A percentile compares a stretch with the other conserved stretches of the same genome.
Evolutionary conservation across 2,113 vertebrate species (phyloP).

Genomic region (Corythornis vintsioides): DNA sequence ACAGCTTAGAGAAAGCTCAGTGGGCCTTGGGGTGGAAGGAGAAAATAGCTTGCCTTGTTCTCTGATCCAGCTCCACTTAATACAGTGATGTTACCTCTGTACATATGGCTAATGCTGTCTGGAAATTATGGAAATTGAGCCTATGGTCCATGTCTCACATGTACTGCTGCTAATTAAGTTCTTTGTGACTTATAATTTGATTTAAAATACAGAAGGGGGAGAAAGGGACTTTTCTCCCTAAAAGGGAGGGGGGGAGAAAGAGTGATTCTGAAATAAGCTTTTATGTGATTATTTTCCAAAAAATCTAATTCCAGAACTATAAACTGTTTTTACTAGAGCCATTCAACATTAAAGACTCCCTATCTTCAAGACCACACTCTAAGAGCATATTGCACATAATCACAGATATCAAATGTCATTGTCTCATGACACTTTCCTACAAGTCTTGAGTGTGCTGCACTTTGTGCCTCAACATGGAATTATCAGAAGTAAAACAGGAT

Average conservation of each 20-base stretch:
- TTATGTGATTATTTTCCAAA: slow-evolving; percentile 7
- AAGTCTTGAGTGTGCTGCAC: not conserved
- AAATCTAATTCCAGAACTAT: slow-evolving; percentile 15
- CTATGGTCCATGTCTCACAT: not conserved
- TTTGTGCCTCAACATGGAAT: not conserved
- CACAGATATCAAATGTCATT: not conserved
- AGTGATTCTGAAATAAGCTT: not conserved
- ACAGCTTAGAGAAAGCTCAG: not conserved
- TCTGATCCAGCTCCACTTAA: not conserved
- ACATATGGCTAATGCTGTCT: not conserved
- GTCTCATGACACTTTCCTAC: not conserved
- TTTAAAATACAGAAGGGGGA: not conserved
- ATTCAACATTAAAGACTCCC: not conserved
- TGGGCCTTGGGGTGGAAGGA: not conserved
- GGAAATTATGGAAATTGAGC: slow-evolving; percentile 49
- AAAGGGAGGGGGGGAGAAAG: no score
- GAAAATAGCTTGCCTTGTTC: not conserved
- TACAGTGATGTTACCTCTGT: not conserved
- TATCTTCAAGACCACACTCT: not conserved
- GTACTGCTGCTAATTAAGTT: slow-evolving; percentile 31
- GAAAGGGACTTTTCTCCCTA: not conserved
- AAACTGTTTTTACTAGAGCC: not conserved
- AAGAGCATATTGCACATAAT: not conserved
- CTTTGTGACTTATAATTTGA: not conserved
- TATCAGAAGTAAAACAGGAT: not conserved